Evolutionary conservation across 1,140 invertebrate species (phyloP), one percentile per base, ranked within the genome.

Genomic region (Hormaphis cornu): DNA sequence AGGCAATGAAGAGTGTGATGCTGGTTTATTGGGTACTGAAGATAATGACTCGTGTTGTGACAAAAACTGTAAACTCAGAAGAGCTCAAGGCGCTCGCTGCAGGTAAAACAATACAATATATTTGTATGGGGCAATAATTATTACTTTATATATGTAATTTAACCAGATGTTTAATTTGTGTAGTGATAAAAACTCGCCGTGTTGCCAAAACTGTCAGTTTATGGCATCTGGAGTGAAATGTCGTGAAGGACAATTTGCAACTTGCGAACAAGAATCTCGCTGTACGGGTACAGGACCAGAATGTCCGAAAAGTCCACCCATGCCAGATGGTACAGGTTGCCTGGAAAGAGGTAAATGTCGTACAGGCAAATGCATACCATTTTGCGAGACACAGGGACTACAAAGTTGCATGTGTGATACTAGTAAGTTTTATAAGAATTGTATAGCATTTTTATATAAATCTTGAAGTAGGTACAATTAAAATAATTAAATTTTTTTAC

Each of bases 391-490:
- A 2, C 89, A 92, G 76, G 90, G 90, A 40, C 81, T 90, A 74
- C 89, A 92, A 76, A 94, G 91, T 77, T 96, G 93, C 80, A 93
- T 95, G 89, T 97, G 93, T 79, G 93, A 96, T 76, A 89, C 88
- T 72, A 88, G 92, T 89, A 82, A 80, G 84, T 78, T 50, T 70
- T 26, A 22, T 35, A 9, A 16, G 28, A 33, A 28, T 72, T 69
- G 30, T 22, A 42, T 24, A 44, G 22, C 22, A 69, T 30, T 37
- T 2, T 69, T 26, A 3, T 10, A 69, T 33, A 37, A 54, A 24
- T 35, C 1, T 18, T 16, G 16, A 20, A 44, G 44, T n/a, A 12
- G 0, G 22, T 44, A 18, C 1, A 46, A 18, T 30, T 18, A 48
- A 33, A 33, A 48, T 66, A 7, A 35, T 18, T 50, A 28, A n/a